Evolutionary conservation across 2,888 invertebrate species (phyloP), one percentile per base, ranked within the genome.

Genomic region (Xylophagus ater): DNA sequence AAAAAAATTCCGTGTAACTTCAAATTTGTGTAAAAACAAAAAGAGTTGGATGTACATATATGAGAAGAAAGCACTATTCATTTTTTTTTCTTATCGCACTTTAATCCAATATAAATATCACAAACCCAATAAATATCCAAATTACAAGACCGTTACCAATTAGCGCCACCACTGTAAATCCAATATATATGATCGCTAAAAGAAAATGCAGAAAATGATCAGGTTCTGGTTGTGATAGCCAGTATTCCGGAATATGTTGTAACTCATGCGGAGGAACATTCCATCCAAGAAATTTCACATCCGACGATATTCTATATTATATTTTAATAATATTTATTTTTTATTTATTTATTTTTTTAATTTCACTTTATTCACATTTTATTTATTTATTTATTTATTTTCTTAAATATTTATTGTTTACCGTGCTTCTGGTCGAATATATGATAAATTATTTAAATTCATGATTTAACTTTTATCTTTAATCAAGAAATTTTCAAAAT

Each of bases 141-240:
- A 88, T 76, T 48, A 88, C 87, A 43, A 86, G 69, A 47, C 87
- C 87, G 60, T 88, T 88, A 46, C 87, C 87, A 20, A 80, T 60
- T 4, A 81, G 65, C 9, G 85, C 74, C 18, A 80, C 69, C 42
- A 81, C 73, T 40, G 81, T 82, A 49, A 86, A 79, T 50, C 78
- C 76, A 31, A 74, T 70, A 57, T 88, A 88, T 31, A 86, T 67
- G 10, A 86, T 66, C 2, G 79, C 85, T 23, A 87, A 68, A 13
- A 84, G 71, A 43, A 83, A 81, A 60, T 88, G 85, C 53, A 85
- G 73, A 43, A 81, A 78, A 44, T 80, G 78, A 41, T 82, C 81
- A 1, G 87, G 86, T 55, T 85, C 85, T 15, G 76, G 72, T 59
- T 76, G 84, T 25, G 71, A 66, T 37, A 84, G 69, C 87, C 87